Base-by-base conservation (phyloP, 1,140 invertebrate species). In the Lepidostoma basale region DNA sequence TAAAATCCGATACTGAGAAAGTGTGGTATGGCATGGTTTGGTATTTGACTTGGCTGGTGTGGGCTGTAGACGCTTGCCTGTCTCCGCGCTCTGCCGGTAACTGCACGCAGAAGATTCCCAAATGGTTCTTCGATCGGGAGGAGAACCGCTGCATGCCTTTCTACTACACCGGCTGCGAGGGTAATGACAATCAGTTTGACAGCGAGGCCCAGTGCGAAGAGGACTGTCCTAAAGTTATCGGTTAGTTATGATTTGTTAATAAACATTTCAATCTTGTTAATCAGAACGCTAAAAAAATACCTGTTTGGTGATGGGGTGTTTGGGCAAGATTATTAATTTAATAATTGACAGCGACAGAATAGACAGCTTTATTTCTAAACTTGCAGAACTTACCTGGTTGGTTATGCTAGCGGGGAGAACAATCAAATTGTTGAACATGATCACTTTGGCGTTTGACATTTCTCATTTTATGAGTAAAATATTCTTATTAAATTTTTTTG, bases 131-230 rank as follows among this genome's bases (percentile, higher is more conserved):
- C 85, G 92, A 96, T 78, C 83, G 85, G 44, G 84, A 85, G 26
- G 90, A 95, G 78, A 92, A 95, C 77, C 87, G 91, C 62, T 99
- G 97, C 87, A 86, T 92, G 84, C 93, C 94, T 44, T 99, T 99
- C 86, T 96, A 96, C 87, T 98, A 94, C 85, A 90, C 89, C 66
- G 96, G 96, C 70, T 97, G 94, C 83, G 89, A 89, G 73, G 95
- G 94, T 68, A 98, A 97, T 84, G 86, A 84, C 75, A 97, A 97
- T 85, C 90, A 90, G 76, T 98, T 95, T 86, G 84, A 86, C 40
- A 87, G 86, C 76, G 86, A 89, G 79, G 86, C 88, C 69, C 86
- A 88, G 77, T 98, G 96, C 80, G 89, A 91, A 75, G 79, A 85
- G 59, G 85, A 88, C 74, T 98, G 96, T 82, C 92, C 94, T 39